Percentiles rank a stretch among this genome's conserved stretches.
Evolutionary conservation across 2,797 vertebrate species (phyloP).

Genomic region (Enteromius fasciolatus): DNA sequence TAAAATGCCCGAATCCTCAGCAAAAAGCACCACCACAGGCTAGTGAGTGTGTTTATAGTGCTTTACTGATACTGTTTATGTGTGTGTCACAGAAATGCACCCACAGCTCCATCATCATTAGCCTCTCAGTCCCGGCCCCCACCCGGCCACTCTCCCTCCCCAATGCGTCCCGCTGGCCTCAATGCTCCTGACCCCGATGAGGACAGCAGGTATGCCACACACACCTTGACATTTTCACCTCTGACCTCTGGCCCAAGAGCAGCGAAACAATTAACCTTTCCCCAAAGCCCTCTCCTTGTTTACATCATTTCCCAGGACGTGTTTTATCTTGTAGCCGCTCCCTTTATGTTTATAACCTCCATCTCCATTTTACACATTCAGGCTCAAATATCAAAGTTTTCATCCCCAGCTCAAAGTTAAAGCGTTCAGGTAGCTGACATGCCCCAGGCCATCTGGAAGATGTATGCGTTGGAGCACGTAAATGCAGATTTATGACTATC

Average conservation of each 20-base stretch:
- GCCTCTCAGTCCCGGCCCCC: constrained; percentile 47
- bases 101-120: constrained; percentile 56
- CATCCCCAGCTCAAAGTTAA: constrained; percentile 35
- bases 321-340: constrained; percentile 30
- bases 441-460: constrained; percentile 27
- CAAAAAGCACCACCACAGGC: not conserved
- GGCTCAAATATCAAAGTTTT: constrained; percentile 39
- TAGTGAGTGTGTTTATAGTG: constrained; percentile 11
- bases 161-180: constrained; percentile 39
- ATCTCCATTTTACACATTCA: constrained; percentile 31
- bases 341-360: constrained; percentile 39
- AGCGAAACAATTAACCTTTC: constrained; percentile 24
- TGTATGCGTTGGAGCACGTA: constrained; percentile 42
- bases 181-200: constrained; percentile 48
- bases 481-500: constrained; percentile 60
- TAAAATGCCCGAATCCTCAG: not conserved
- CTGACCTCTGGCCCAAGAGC: constrained; percentile 16
- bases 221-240: constrained; percentile 30
- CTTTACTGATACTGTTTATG: not conserved
- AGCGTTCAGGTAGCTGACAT: constrained; percentile 26
- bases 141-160: not conserved
- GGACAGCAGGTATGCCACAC: constrained; percentile 71
- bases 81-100: constrained; percentile 69
- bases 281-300: not conserved
- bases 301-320: constrained; percentile 12